Conservation (phyloP, 2,888 invertebrate species). For the Stegana nigrithorax region DNA sequence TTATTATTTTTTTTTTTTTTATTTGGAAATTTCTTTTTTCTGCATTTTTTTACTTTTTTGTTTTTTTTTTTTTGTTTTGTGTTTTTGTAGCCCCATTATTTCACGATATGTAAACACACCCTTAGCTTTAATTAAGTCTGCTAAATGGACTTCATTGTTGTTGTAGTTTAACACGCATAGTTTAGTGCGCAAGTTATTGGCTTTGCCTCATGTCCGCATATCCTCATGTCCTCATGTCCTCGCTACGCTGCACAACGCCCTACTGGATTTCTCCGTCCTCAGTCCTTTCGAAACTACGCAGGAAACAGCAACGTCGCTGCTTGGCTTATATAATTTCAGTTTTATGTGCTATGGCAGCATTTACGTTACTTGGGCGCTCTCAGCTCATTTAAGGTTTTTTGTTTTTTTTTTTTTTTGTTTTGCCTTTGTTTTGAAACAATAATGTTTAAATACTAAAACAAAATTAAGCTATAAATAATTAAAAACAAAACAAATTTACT, state of each 20-base stretch:
- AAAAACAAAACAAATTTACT: no score
- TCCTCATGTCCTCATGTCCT: no score
- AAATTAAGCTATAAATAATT: no score
- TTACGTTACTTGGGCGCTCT: no score
- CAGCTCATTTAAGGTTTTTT: not conserved
- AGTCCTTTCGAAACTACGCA: slow-evolving; percentile 7
- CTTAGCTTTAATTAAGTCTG: slow-evolving; percentile 16
- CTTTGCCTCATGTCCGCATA: slow-evolving; percentile 5
- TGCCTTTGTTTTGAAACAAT: no score
- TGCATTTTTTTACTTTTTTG: not conserved
- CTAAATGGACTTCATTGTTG: slow-evolving; percentile 19
- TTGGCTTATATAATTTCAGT: no score
- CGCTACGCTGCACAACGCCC: no score
- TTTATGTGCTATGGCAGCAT: no score
- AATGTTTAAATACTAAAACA: no score
- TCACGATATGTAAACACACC: slow-evolving; percentile 36
- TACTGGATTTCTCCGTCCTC: not conserved
- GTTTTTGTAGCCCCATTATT: not conserved
- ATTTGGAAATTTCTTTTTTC: not conserved
- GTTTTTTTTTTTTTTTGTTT: not conserved
- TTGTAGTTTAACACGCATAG: slow-evolving; percentile 57
- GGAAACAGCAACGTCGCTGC: no score
- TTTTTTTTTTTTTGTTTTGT: not conserved
- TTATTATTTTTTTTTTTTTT: not conserved
- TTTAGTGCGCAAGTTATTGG: slow-evolving; percentile 41